Percentiles rank a stretch among this genome's conserved stretches.
Conservation (phyloP, 2,888 invertebrate genomes). For the Actias luna region DNA sequence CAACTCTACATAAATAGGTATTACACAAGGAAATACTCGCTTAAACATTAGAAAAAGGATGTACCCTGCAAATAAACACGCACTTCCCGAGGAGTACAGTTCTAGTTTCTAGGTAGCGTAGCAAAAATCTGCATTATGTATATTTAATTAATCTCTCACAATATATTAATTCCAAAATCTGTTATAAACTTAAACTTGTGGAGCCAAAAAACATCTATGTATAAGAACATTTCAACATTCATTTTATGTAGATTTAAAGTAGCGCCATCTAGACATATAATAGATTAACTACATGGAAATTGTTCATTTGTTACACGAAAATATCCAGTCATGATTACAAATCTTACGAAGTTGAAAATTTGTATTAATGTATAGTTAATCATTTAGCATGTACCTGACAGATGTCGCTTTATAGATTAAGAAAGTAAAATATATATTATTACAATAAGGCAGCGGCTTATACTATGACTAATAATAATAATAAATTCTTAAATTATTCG, state of each 20-base stretch:
- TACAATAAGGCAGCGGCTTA: background rate
- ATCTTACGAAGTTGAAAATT: background rate
- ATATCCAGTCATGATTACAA: background rate
- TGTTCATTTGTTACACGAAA: background rate
- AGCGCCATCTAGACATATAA: conserved; percentile 21
- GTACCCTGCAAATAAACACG: too few relatives aligned
- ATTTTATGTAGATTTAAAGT: conserved; percentile 20
- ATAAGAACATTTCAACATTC: background rate
- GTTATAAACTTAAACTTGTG: background rate
- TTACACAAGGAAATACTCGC: too few relatives aligned
- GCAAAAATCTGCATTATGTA: too few relatives aligned
- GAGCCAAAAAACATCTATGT: background rate
- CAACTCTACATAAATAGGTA: too few relatives aligned
- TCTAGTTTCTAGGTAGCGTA: too few relatives aligned
- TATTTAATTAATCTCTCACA: too few relatives aligned
- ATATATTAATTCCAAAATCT: background rate
- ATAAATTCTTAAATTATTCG: too few relatives aligned
- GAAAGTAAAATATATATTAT: background rate
- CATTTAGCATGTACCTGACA: background rate
- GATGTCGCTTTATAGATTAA: background rate
- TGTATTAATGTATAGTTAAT: background rate
- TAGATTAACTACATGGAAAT: background rate
- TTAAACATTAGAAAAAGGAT: too few relatives aligned
- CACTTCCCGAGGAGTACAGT: too few relatives aligned
- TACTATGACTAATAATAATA: too few relatives aligned